These are phyloP conservation scores for Nixonia krombeini DNA, from an alignment of 1,140 invertebrate species.

Conservation along the genomic window DNA sequence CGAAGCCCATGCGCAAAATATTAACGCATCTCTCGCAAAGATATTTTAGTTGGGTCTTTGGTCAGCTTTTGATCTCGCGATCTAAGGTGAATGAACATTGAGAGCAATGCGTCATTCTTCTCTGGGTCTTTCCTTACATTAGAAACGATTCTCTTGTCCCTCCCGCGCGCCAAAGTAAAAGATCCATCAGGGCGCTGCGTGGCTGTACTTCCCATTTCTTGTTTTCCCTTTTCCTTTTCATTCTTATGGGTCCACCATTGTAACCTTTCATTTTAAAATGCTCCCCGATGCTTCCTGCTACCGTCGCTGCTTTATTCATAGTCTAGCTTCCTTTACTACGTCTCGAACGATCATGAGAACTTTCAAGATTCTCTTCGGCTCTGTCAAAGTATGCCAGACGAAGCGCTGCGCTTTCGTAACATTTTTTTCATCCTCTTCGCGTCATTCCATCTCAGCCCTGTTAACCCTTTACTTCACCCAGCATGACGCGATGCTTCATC, in stretches of 20 bases:
- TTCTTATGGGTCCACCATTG: slow-evolving; percentile 31
- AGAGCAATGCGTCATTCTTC: slow-evolving; percentile 2
- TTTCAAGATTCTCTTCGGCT: slow-evolving; percentile 33
- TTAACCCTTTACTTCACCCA: too few species aligned
- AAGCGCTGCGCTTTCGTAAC: too few species aligned
- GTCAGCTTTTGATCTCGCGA: neutral
- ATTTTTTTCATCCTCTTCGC: too few species aligned
- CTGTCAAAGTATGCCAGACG: slow-evolving; percentile 12
- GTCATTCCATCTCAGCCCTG: too few species aligned
- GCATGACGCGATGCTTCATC: too few species aligned
- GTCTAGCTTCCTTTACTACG: slow-evolving; percentile 35
- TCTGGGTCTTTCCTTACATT: slow-evolving; percentile 4
- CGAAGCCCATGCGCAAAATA: too few species aligned
- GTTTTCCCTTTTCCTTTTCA: slow-evolving; percentile 20
- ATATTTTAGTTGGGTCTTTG: too few species aligned
- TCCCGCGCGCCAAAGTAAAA: neutral
- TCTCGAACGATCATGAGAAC: slow-evolving; percentile 41
- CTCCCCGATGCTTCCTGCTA: slow-evolving; percentile 29
- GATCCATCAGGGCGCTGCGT: neutral
- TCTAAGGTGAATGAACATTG: slow-evolving; percentile 1
- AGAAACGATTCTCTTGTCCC: slow-evolving; percentile 1
- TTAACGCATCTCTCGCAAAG: too few species aligned
- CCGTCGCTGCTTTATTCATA: slow-evolving; percentile 33
- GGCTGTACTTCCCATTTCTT: slow-evolving; percentile 4
- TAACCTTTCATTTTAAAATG: slow-evolving; percentile 44